These are phyloP conservation scores for Simalia tracyae DNA, from an alignment of 2,797 vertebrate genomes.

Conservation along the genomic window DNA sequence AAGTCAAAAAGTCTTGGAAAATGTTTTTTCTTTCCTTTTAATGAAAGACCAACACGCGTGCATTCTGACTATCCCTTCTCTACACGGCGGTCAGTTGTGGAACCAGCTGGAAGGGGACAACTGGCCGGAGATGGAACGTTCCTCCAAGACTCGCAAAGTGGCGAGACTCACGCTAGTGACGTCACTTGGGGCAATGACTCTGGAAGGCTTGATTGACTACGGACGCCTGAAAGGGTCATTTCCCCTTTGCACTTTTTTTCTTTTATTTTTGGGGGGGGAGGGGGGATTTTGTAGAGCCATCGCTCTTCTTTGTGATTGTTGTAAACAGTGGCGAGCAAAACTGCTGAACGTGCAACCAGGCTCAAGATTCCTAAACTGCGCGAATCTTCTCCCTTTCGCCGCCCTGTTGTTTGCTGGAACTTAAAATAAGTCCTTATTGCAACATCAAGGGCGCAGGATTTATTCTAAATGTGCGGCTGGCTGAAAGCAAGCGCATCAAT, in stretches of 20 bases:
- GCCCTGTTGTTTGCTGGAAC: constrained; percentile 75
- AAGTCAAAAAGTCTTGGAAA: background rate
- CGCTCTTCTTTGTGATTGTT: background rate
- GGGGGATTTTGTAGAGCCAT: background rate
- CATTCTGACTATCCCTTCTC: background rate
- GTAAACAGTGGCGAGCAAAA: constrained; percentile 20
- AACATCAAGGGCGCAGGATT: constrained; percentile 77
- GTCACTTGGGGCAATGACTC: background rate
- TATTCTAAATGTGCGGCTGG: constrained; percentile 74
- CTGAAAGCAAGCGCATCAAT: constrained; percentile 79
- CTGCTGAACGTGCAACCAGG: constrained; percentile 60
- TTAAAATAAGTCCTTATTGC: constrained; percentile 73
- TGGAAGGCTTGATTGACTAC: background rate
- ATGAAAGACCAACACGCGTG: background rate
- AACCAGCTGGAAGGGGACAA: background rate
- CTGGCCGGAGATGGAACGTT: background rate
- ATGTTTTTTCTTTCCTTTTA: background rate
- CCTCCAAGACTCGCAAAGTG: background rate
- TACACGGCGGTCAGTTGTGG: background rate
- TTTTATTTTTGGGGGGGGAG: background rate
- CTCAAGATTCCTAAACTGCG: constrained; percentile 74
- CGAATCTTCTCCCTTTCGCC: constrained; percentile 56
- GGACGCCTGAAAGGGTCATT: background rate
- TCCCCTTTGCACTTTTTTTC: background rate
- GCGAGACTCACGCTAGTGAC: background rate